Evolutionary conservation across 2,113 vertebrate genomes (phyloP).

Genomic region (Forbesichthys papilliferus): DNA sequence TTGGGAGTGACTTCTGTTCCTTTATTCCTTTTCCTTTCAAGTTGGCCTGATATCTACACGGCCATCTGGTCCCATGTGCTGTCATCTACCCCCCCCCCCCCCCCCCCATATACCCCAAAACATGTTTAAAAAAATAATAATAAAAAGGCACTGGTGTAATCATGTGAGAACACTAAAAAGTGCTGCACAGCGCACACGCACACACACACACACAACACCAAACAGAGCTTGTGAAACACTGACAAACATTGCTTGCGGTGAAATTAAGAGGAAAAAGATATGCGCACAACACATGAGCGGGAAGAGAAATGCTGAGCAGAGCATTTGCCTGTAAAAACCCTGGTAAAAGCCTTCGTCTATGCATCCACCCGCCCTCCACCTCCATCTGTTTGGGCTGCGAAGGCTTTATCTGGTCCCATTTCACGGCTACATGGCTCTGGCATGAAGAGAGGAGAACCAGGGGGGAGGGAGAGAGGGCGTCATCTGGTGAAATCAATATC

Average conservation of each 20-base stretch:
- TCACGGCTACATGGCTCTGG: slow-evolving; percentile 39
- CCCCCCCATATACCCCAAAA: not conserved
- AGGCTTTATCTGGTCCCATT: slow-evolving; percentile 41
- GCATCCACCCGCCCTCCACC: not conserved
- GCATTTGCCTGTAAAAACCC: no score
- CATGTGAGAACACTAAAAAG: not conserved
- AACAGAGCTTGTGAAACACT: no score
- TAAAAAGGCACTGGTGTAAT: slow-evolving; percentile 7
- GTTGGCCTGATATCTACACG: slow-evolving; percentile 49
- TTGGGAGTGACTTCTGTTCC: slow-evolving; percentile 28
- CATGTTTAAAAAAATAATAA: slow-evolving; percentile 35
- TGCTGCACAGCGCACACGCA: no score
- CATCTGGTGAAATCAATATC: slow-evolving; percentile 22
- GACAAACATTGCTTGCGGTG: no score
- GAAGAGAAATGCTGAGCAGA: no score
- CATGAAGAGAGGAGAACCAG: not conserved
- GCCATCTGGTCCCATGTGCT: slow-evolving; percentile 57
- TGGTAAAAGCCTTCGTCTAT: not conserved
- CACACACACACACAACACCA: no score
- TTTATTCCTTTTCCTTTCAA: slow-evolving; percentile 34
- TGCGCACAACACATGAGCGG: no score
- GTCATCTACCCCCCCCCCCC: slow-evolving; percentile 32
- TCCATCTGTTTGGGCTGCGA: slow-evolving; percentile 28
- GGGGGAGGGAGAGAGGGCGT: not conserved
- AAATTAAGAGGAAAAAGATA: no score